Percentiles rank a stretch among this genome's conserved stretches.
Conservation (phyloP, 1,140 invertebrate genomes). For the Orius insidiosus region DNA sequence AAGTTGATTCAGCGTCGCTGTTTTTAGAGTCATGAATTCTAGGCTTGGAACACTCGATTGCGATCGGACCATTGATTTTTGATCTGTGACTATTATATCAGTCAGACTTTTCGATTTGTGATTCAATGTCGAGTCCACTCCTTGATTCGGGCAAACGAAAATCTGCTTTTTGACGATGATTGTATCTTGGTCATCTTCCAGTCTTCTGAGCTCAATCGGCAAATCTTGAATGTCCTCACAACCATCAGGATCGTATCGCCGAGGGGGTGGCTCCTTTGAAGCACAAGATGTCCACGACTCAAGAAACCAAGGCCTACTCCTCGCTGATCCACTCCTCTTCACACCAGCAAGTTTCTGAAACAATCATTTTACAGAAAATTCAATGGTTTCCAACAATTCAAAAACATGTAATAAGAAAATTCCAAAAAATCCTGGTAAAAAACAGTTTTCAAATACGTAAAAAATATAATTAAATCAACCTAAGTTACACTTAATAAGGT, state of each 20-base stretch:
- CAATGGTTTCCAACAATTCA: too few relatives aligned
- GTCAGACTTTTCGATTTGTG: slow-evolving; percentile 63
- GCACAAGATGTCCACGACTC: slow-evolving; percentile 49
- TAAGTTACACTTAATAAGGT: too few relatives aligned
- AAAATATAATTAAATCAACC: too few relatives aligned
- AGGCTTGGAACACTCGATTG: slow-evolving; percentile 55
- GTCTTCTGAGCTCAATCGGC: slow-evolving; percentile 70
- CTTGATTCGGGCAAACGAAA: slow-evolving; percentile 26
- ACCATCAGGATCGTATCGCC: slow-evolving; percentile 31
- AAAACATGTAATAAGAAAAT: background rate
- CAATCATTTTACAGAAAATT: background rate
- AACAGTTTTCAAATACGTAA: too few relatives aligned
- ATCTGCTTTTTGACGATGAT: slow-evolving; percentile 28
- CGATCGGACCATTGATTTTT: slow-evolving; percentile 43
- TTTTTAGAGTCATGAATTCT: slow-evolving; percentile 22
- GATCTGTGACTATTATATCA: slow-evolving; percentile 45
- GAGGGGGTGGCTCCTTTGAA: slow-evolving; percentile 32
- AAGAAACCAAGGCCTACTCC: slow-evolving; percentile 52
- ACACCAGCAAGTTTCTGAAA: slow-evolving; percentile 56
- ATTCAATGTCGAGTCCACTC: slow-evolving; percentile 28
- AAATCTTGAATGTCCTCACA: slow-evolving; percentile 52
- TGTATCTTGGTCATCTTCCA: slow-evolving; percentile 47
- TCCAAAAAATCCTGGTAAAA: too few relatives aligned
- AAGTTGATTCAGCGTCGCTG: slow-evolving; percentile 12
- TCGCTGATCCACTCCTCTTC: slow-evolving; percentile 33